These are phyloP conservation scores for Pheosia gnoma DNA, from an alignment of 2,888 invertebrate species.

Conservation along the genomic window DNA sequence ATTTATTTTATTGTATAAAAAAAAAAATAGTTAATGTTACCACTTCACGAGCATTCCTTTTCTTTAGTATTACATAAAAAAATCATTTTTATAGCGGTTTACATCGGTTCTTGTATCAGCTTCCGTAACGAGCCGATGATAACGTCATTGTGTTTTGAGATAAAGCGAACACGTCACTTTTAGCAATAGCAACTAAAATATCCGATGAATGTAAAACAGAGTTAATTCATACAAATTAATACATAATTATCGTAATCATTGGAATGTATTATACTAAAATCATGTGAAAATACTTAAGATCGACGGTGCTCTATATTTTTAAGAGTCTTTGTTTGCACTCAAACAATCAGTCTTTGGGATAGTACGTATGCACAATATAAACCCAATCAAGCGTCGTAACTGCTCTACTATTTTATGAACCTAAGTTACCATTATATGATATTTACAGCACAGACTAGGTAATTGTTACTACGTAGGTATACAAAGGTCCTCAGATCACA, in stretches of 20 bases:
- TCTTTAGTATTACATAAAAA: background rate
- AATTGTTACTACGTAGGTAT: too few species aligned
- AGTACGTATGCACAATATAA: background rate
- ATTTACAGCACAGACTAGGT: background rate
- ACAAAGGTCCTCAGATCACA: too few species aligned
- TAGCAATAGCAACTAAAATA: conserved; percentile 10
- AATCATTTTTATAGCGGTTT: conserved; percentile 10
- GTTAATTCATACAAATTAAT: background rate
- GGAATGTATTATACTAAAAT: background rate
- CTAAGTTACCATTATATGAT: background rate
- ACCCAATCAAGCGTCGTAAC: background rate
- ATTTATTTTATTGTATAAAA: too few species aligned
- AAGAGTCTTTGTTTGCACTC: background rate
- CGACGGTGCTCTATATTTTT: background rate
- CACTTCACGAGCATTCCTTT: background rate
- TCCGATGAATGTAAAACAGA: background rate
- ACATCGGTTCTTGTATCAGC: background rate
- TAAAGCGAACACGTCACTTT: conserved; percentile 17
- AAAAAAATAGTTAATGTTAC: too few species aligned
- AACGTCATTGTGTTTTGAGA: conserved; percentile 20
- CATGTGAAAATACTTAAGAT: background rate
- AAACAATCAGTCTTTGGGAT: background rate
- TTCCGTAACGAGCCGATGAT: conserved; percentile 14
- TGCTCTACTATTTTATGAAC: background rate
- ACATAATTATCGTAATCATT: background rate